Evolutionary conservation across 2,888 invertebrate species (phyloP).

Genomic region (Pristionchus exspectatus): DNA sequence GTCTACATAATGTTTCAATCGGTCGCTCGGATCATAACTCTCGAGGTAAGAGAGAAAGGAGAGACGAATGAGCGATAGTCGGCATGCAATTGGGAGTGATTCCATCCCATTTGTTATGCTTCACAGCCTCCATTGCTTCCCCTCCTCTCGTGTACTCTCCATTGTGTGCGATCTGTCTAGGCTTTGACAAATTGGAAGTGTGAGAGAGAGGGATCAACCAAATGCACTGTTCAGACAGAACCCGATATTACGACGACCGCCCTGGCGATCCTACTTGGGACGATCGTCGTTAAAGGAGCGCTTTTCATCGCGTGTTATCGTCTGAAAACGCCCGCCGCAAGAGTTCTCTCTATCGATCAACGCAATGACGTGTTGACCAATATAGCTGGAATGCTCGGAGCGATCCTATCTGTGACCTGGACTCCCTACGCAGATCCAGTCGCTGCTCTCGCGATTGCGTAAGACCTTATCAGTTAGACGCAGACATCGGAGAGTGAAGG

Average conservation of each 20-base stretch:
- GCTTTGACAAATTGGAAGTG: slow-evolving; percentile 34
- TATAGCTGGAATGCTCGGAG: slow-evolving; percentile 79
- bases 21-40: slow-evolving; percentile 49
- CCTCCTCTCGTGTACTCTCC: slow-evolving; percentile 30
- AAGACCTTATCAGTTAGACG: slow-evolving; percentile 1
- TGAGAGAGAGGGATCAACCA: not conserved
- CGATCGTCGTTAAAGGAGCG: slow-evolving; percentile 60
- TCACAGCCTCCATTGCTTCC: slow-evolving; percentile 38
- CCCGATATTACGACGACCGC: slow-evolving; percentile 56
- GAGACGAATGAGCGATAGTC: slow-evolving; percentile 43
- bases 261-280: slow-evolving; percentile 59
- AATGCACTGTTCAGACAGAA: slow-evolving; percentile 35
- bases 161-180: slow-evolving; percentile 4
- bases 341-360: slow-evolving; percentile 79
- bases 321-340: slow-evolving; percentile 52
- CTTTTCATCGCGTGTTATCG: slow-evolving; percentile 59
- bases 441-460: slow-evolving; percentile 79
- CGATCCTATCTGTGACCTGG: slow-evolving; percentile 73
- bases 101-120: slow-evolving; percentile 52
- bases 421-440: slow-evolving; percentile 79
- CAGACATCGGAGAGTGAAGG: not conserved
- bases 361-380: slow-evolving; percentile 81
- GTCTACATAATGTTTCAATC: slow-evolving; percentile 58
- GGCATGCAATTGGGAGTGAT: slow-evolving; percentile 47
- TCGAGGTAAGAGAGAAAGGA: slow-evolving; percentile 42